phyloP scores from a whole-genome alignment of 2,113 vertebrate genomes.

The Theristicus caerulescens region DNA sequence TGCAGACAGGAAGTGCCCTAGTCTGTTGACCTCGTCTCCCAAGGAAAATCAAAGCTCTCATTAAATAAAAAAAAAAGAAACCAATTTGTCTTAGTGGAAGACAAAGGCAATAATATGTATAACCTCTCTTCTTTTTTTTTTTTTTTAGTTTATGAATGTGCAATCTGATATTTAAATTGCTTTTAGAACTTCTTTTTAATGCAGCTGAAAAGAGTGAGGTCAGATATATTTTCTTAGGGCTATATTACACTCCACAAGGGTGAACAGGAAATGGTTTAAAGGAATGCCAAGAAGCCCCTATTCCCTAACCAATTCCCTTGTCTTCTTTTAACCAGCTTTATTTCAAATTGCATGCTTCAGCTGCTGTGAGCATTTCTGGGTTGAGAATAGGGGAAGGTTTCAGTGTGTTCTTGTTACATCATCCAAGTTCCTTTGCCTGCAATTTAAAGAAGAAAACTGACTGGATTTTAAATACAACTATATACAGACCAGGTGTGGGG shows the following conservation, averaged over 20 bases:
- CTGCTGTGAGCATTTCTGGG: constrained; percentile 14
- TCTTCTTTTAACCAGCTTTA: constrained; percentile 16
- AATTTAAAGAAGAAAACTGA: neutral
- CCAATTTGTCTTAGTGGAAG: neutral
- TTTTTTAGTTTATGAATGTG: neutral
- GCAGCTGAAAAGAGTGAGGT: constrained; percentile 40
- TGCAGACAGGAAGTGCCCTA: constrained; percentile 76
- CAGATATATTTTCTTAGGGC: constrained; percentile 48
- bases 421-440: neutral
- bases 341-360: constrained; percentile 23
- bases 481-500: neutral
- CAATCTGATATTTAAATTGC: constrained; percentile 47
- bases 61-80: neutral
- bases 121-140: neutral
- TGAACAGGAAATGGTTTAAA: constrained; percentile 54
- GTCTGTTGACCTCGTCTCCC: constrained; percentile 70
- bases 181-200: neutral
- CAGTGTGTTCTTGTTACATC: neutral
- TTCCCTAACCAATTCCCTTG: constrained; percentile 33
- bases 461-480: neutral
- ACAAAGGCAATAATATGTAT: neutral
- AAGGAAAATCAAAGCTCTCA: constrained; percentile 55
- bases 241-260: constrained; percentile 22
- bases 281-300: constrained; percentile 36
- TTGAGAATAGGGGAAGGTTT: neutral